These are phyloP conservation scores for Bugulina stolonifera DNA, from an alignment of 2,888 invertebrate genomes.

Conservation along the genomic window DNA sequence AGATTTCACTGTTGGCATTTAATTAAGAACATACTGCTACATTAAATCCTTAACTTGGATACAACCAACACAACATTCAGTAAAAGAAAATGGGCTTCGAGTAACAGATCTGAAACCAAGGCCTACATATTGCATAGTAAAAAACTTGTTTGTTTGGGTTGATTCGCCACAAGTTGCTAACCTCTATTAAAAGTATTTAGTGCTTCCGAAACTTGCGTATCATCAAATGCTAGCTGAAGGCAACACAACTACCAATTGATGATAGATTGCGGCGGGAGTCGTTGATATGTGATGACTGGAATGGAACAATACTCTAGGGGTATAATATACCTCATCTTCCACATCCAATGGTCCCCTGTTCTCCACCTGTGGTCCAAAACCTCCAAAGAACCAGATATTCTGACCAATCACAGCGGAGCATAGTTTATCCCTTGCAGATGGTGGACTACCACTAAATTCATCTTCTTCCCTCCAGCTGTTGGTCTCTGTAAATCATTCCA, in stretches of 20 bases:
- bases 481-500: constrained; percentile 38
- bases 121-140: no score
- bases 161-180: no score
- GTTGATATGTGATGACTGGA: neutral
- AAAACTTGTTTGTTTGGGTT: no score
- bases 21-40: no score
- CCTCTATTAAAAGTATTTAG: no score
- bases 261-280: neutral
- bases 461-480: constrained; percentile 39
- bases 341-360: constrained; percentile 25
- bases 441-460: constrained; percentile 35
- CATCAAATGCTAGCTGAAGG: no score
- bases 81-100: no score
- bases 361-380: constrained; percentile 46
- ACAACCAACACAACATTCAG: no score
- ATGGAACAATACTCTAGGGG: neutral
- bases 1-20: no score
- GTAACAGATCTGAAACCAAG: no score
- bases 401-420: constrained; percentile 41
- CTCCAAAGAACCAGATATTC: constrained; percentile 49
- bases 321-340: constrained; percentile 20
- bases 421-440: constrained; percentile 47
- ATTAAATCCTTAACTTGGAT: no score
- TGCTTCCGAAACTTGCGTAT: no score
- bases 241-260: neutral